Evolutionary conservation across 2,797 vertebrate genomes (phyloP), one percentile per base, ranked within the genome.

Genomic region (Aldrovandia affinis): DNA sequence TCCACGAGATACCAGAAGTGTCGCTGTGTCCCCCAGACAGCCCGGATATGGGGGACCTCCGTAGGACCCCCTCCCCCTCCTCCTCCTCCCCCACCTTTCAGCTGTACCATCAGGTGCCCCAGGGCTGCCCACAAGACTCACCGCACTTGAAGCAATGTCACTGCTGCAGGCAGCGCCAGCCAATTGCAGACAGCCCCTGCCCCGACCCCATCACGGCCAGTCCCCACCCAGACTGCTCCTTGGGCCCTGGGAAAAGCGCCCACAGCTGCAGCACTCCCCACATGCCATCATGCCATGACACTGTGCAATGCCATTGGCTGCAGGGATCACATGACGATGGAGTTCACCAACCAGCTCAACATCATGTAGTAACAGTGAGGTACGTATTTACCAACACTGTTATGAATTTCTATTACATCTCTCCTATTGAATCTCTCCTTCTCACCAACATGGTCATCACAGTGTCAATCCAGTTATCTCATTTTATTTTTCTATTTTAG

Each of bases 291-390:
- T 93, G 93, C 0, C 94, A 91, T 0, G 89, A 89, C 61, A 88
- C 92, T 0, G 95, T 90, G 83, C 92, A 94, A 61, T 93, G 90
- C 18, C 92, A 95, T 73, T 97, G 97, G 97, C 95, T 97, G 83
- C 96, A 96, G 55, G 96, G 95, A 90, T 95, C 96, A 36, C 96
- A 95, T 0, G 92, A 96, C 44, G 92, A 94, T 83, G 92, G 86
- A 84, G 88, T 94, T 25, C 91, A 93, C 25, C 96, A 94, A 82
- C 92, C 95, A 0, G 87, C 94, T 80, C 97, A 97, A 89, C 96
- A 91, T 4, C 97, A 97, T 0, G 88, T 97, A 78, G 96, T 98
- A 86, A 96, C 97, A 8, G 96, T 97, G 83, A 97, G 98, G 98
- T 99, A 91, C 10, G 77, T 61, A 70, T 33, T 82, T 65, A 42